These are phyloP conservation scores for Allophyes oxyacanthae DNA, from an alignment of 2,888 invertebrate genomes.

Conservation along the genomic window DNA sequence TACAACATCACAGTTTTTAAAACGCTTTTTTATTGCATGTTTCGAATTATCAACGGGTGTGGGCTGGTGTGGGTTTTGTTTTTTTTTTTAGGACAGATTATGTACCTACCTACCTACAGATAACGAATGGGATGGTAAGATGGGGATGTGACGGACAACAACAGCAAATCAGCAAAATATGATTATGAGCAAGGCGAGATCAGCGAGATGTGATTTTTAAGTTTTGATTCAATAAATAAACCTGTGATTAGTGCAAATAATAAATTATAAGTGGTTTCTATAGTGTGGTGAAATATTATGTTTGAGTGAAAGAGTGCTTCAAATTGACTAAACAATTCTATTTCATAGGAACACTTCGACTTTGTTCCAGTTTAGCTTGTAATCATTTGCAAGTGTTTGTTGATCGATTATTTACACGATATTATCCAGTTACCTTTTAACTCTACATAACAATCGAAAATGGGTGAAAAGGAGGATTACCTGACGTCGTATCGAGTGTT, in stretches of 20 bases:
- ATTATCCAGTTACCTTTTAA: slow-evolving; percentile 53
- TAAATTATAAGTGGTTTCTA: slow-evolving; percentile 47
- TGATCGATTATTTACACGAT: slow-evolving; percentile 69
- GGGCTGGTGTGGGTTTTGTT: slow-evolving; percentile 12
- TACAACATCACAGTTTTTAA: background rate
- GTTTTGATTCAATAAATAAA: slow-evolving; percentile 73
- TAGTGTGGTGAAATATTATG: slow-evolving; percentile 56
- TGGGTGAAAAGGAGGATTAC: slow-evolving; percentile 91
- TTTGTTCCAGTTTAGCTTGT: slow-evolving; percentile 52
- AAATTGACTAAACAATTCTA: slow-evolving; percentile 44
- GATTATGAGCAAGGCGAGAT: slow-evolving; percentile 58
- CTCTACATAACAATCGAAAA: slow-evolving; percentile 62
- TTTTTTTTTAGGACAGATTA: slow-evolving; percentile 45
- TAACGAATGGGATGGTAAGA: too few relatives aligned
- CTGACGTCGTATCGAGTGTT: slow-evolving; percentile 92
- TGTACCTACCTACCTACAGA: too few relatives aligned
- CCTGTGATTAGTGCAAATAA: slow-evolving; percentile 48
- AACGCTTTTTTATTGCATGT: slow-evolving; percentile 16
- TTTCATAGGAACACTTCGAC: slow-evolving; percentile 48
- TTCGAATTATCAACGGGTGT: slow-evolving; percentile 51
- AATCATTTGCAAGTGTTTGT: slow-evolving; percentile 60
- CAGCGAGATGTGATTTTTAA: slow-evolving; percentile 75
- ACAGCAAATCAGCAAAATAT: slow-evolving; percentile 66
- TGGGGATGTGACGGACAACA: slow-evolving; percentile 54
- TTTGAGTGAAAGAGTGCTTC: slow-evolving; percentile 58